Percentiles rank a stretch among this genome's conserved stretches.
phyloP scores from a whole-genome alignment of 2,888 invertebrate genomes.

The Timandra comae region DNA sequence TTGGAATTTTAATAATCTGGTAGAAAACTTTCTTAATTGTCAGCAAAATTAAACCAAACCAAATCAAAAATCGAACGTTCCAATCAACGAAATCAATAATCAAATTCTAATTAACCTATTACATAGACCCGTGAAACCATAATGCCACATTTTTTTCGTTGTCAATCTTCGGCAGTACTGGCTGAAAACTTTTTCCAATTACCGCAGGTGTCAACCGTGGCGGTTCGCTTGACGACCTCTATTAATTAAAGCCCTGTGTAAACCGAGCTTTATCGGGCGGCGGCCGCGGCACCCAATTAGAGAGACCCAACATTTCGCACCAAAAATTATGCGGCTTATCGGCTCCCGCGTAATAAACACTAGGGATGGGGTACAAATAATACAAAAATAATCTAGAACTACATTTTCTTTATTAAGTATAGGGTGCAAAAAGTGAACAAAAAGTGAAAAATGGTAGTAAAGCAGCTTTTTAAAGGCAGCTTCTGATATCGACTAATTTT shows the following conservation, averaged over 20 bases:
- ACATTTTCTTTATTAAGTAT: too few species aligned
- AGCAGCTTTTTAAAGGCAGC: too few species aligned
- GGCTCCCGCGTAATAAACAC: constrained; percentile 52
- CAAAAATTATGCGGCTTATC: constrained; percentile 75
- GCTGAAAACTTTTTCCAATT: constrained; percentile 16
- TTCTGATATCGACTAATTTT: too few species aligned
- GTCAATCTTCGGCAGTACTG: neutral
- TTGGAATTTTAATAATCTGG: too few species aligned
- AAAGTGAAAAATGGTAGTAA: too few species aligned
- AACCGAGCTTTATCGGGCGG: constrained; percentile 69
- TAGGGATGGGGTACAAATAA: constrained; percentile 16
- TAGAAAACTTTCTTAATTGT: too few species aligned
- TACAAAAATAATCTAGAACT: too few species aligned
- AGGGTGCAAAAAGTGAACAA: too few species aligned
- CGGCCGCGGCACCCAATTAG: constrained; percentile 65
- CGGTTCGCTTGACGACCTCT: constrained; percentile 54
- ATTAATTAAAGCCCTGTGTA: constrained; percentile 75
- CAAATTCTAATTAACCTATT: neutral
- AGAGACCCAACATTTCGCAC: constrained; percentile 50
- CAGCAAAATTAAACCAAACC: too few species aligned
- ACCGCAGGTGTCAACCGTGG: constrained; percentile 34
- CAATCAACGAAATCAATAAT: constrained; percentile 13
- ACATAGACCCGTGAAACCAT: neutral
- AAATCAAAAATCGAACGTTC: too few species aligned
- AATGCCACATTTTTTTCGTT: too few species aligned